A percentile compares a stretch with the other conserved stretches of the same genome.
Conservation (phyloP, 2,797 vertebrate genomes). For the Acridotheres tristis region DNA sequence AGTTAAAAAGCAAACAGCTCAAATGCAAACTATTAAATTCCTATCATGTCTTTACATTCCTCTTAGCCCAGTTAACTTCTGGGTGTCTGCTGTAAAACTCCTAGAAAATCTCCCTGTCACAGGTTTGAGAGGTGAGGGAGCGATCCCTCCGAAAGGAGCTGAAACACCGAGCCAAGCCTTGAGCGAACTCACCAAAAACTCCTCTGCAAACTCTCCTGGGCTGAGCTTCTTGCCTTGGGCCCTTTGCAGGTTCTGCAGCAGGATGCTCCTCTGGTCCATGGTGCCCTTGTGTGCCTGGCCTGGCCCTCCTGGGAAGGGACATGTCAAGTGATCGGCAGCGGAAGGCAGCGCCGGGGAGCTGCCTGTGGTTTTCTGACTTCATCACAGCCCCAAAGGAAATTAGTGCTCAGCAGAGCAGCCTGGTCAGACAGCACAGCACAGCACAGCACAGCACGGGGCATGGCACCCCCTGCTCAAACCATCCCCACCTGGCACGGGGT, state of each 20-base stretch:
- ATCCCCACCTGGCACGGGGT: fast-evolving
- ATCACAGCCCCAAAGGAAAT: slow-evolving; percentile 84
- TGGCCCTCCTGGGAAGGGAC: slow-evolving; percentile 30
- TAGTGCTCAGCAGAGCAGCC: slow-evolving; percentile 82
- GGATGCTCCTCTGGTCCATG: slow-evolving; percentile 84
- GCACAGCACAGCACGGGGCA: slow-evolving; percentile 66
- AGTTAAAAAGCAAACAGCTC: neutral
- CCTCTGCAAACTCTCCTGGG: slow-evolving; percentile 70
- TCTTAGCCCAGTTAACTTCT: neutral
- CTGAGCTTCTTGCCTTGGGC: slow-evolving; percentile 77
- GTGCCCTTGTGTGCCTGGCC: neutral
- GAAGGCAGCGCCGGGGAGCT: slow-evolving; percentile 59
- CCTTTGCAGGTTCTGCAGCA: slow-evolving; percentile 81
- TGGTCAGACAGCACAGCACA: slow-evolving; percentile 77
- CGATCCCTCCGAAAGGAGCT: neutral
- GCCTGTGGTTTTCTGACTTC: slow-evolving; percentile 82
- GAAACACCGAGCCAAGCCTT: neutral
- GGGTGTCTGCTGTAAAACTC: neutral
- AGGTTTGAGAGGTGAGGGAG: fast-evolving
- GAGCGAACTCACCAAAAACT: slow-evolving; percentile 78
- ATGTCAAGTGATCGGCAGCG: slow-evolving; percentile 68
- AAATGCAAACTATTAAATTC: neutral
- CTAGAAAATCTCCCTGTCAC: neutral
- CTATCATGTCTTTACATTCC: neutral
- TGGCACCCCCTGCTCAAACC: slow-evolving; percentile 67